Base-by-base conservation (phyloP, 2,797 vertebrate species). In the Chelidonichthys spinosus region DNA sequence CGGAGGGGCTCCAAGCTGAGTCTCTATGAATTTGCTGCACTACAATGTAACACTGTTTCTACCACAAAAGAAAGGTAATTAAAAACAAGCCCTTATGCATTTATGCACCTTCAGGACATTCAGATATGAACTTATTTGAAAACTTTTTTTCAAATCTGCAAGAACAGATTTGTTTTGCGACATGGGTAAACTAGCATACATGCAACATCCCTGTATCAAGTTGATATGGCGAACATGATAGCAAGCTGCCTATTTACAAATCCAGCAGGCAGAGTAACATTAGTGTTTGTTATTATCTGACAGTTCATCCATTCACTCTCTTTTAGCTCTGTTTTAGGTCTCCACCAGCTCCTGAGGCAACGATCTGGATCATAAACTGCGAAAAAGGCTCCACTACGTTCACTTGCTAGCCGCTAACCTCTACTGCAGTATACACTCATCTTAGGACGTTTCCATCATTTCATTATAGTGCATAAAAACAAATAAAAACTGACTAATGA, bases 21-120 rank as follows among this genome's bases (percentile, higher is more conserved):
- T n/a, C 43, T 72, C 56, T 76, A 17, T 80, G 47, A 80, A 82
- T 76, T 80, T 32, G 17, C 50, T 68, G 67, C 49, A 11, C 63
- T 79, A 74, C 81, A 80, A 4, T 78, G 82, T 52, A 73, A 81
- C 55, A 68, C 72, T 81, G 83, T 82, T 76, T 70, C 59, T 18
- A 66, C 70, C 42, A 82, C 74, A 89, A 85, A 87, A 70, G 80
- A 83, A 50, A 63, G n/a, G 36, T 40, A 74, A 18, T 33, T 55
- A 13, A 40, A 63, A 42, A 58, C 1, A 37, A 47, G 14, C 33
- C 17, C 6, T 59, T 1, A 47, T 54, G 18, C 36, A 43, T 43
- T 35, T 18, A 43, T 39, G 36, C 15, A 33, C 59, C 11, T 60
- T 60, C 14, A 14, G 13, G 25, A 47, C 32, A 61, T 43, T 61